Evolutionary conservation across 2,113 vertebrate genomes (phyloP).

Genomic region (Clarias gariepinus): DNA sequence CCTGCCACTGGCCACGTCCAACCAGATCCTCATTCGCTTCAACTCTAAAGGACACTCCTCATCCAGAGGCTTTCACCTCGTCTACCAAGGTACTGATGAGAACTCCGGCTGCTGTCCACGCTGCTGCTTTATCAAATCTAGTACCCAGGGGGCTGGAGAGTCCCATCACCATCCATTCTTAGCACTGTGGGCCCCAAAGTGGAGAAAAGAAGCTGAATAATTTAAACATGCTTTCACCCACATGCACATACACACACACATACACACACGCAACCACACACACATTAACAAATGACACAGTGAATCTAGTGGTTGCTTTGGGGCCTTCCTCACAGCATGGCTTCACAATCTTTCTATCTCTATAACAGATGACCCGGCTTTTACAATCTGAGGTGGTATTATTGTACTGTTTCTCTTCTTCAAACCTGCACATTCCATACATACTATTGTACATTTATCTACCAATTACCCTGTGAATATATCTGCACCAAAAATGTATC

Average conservation of each 20-base stretch:
- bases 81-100: constrained; percentile 86
- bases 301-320: constrained; percentile 31
- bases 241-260: constrained; percentile 20
- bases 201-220: constrained; percentile 3
- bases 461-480: not conserved
- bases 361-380: constrained; percentile 55
- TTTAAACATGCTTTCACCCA: constrained; percentile 13
- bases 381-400: constrained; percentile 31
- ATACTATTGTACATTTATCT: not conserved
- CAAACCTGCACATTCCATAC: not conserved
- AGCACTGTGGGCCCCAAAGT: constrained; percentile 6
- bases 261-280: constrained; percentile 26
- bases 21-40: constrained; percentile 95
- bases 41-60: constrained; percentile 90
- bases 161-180: constrained; percentile 14
- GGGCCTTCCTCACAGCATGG: constrained; percentile 22
- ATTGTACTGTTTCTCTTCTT: constrained; percentile 31
- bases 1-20: constrained; percentile 90
- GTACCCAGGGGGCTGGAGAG: not conserved
- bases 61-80: constrained; percentile 95
- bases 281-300: constrained; percentile 27
- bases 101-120: not conserved
- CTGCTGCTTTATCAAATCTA: constrained; percentile 8
- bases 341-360: constrained; percentile 28
- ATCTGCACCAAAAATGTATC: not conserved